phyloP scores from a whole-genome alignment of 1,140 invertebrate genomes.

The Monomorium pharaonis region DNA sequence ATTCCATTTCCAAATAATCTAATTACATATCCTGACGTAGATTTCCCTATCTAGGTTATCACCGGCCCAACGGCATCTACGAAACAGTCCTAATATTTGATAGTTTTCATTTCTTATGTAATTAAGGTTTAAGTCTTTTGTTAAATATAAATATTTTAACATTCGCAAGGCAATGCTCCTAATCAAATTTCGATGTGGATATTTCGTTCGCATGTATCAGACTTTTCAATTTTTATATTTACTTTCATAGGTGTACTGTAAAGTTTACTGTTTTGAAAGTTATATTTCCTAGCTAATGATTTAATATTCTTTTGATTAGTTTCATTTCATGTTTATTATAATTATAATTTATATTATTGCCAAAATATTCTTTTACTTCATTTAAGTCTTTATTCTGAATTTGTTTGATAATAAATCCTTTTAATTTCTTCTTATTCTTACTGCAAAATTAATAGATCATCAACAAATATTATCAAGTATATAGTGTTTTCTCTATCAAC shows the following conservation, averaged over 20 bases:
- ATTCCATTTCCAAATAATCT: slow-evolving; percentile 18
- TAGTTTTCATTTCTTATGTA: not conserved
- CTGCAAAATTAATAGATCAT: slow-evolving; percentile 30
- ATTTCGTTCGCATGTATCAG: too few species aligned
- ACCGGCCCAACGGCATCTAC: slow-evolving; percentile 21
- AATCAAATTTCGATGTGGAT: too few species aligned
- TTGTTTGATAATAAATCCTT: not conserved
- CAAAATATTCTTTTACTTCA: slow-evolving; percentile 13
- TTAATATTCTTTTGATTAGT: slow-evolving; percentile 36
- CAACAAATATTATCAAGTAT: slow-evolving; percentile 29
- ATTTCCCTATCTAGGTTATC: slow-evolving; percentile 31
- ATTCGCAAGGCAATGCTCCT: slow-evolving; percentile 21
- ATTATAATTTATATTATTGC: slow-evolving; percentile 30
- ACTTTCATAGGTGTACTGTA: slow-evolving; percentile 35
- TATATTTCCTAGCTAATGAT: slow-evolving; percentile 25
- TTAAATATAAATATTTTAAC: slow-evolving; percentile 33
- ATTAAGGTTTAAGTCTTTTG: not conserved
- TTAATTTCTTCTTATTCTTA: slow-evolving; percentile 14
- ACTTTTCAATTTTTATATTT: slow-evolving; percentile 23
- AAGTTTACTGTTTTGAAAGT: slow-evolving; percentile 21
- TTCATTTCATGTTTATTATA: not conserved
- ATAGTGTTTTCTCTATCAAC: not conserved
- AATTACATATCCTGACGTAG: slow-evolving; percentile 32
- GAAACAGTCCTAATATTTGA: slow-evolving; percentile 7
- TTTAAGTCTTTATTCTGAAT: slow-evolving; percentile 40